phyloP scores from a whole-genome alignment of 2,797 vertebrate genomes.

The Labroides dimidiatus region DNA sequence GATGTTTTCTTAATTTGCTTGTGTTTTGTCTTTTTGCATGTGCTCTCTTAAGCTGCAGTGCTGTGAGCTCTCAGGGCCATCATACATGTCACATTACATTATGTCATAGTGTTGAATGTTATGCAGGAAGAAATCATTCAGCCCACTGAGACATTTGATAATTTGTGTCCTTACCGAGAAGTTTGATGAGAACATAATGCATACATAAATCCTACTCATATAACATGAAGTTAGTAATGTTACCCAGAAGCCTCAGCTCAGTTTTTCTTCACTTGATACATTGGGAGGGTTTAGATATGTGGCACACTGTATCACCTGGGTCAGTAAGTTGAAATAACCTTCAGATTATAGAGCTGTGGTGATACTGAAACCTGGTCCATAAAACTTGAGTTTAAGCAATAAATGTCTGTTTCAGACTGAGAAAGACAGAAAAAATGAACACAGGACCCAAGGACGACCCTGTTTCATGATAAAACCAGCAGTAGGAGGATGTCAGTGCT shows the following conservation, averaged over 20 bases:
- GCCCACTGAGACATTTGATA: background rate
- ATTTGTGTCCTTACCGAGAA: background rate
- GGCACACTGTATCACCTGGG: background rate
- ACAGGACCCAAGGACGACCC: background rate
- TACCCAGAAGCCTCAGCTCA: background rate
- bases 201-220: too few species aligned
- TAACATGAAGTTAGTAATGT: too few species aligned
- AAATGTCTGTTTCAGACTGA: background rate
- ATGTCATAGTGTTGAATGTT: too few species aligned
- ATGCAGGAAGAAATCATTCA: too few species aligned
- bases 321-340: background rate
- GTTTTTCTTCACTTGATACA: background rate
- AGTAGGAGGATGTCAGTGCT: background rate
- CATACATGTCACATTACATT: too few species aligned
- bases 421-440: background rate
- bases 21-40: too few species aligned
- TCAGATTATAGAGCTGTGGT: background rate
- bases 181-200: background rate
- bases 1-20: too few species aligned
- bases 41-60: too few species aligned
- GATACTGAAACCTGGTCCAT: background rate
- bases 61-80: too few species aligned
- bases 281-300: background rate
- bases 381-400: background rate
- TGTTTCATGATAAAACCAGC: background rate